Evolutionary conservation across 2,888 invertebrate species (phyloP).

Genomic region (Lasioglossum zephyrum): DNA sequence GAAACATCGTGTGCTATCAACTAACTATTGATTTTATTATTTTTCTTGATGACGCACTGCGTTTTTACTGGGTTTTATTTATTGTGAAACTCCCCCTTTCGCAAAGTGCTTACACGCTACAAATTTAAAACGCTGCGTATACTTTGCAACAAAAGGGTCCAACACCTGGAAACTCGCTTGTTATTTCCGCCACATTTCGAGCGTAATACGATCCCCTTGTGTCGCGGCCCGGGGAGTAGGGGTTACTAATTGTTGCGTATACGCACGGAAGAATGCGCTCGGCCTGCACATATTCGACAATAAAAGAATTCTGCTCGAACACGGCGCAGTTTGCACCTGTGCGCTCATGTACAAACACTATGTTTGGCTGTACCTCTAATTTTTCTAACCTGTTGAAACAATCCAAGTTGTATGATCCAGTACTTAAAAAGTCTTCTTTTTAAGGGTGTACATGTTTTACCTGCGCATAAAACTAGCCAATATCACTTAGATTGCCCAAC

Average conservation of each 20-base stretch:
- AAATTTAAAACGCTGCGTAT: constrained; percentile 20
- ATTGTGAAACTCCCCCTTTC: constrained; percentile 32
- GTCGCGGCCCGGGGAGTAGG: constrained; percentile 3
- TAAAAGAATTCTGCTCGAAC: background rate
- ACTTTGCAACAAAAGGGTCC: constrained; percentile 2
- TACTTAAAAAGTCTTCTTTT: no score
- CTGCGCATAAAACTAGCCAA: background rate
- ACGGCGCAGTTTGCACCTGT: background rate
- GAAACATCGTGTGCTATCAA: background rate
- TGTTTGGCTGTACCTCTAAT: background rate
- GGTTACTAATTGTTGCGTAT: constrained; percentile 24
- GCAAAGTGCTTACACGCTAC: background rate
- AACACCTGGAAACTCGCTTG: background rate
- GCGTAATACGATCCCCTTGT: constrained; percentile 42
- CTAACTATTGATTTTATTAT: background rate
- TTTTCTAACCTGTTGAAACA: no score
- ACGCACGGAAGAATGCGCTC: constrained; percentile 41
- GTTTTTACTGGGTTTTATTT: background rate
- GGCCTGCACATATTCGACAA: constrained; percentile 24
- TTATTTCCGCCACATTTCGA: constrained; percentile 23
- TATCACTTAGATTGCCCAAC: background rate
- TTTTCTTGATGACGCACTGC: background rate
- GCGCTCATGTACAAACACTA: background rate
- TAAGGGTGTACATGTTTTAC: no score
- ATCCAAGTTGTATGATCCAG: no score